Evolutionary conservation across 1,140 invertebrate genomes (phyloP).

Genomic region (Anadara kagoshimensis): DNA sequence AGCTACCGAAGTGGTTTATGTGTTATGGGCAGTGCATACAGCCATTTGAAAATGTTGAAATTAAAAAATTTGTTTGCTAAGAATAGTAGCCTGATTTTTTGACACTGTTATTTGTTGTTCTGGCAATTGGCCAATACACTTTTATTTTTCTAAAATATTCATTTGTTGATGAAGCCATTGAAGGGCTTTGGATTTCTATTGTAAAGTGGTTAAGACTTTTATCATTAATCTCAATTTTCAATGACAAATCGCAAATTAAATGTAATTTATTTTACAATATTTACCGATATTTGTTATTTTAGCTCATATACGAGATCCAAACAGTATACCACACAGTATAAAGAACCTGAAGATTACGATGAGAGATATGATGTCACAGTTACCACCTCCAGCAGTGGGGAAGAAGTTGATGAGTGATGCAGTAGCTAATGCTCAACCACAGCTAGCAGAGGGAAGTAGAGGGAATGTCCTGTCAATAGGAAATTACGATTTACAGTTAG

Average conservation of each 20-base stretch:
- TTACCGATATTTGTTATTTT: slow-evolving; percentile 21
- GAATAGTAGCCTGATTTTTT: too few species aligned
- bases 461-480: slow-evolving; percentile 67
- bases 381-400: slow-evolving; percentile 87
- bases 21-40: too few species aligned
- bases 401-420: slow-evolving; percentile 91
- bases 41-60: too few species aligned
- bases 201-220: neutral
- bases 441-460: slow-evolving; percentile 73
- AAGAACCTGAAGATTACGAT: slow-evolving; percentile 87
- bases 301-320: slow-evolving; percentile 87
- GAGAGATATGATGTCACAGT: slow-evolving; percentile 86
- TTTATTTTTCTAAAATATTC: neutral
- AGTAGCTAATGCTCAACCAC: slow-evolving; percentile 82
- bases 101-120: too few species aligned
- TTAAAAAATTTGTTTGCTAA: too few species aligned
- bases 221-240: neutral
- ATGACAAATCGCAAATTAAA: neutral
- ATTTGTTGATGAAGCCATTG: neutral
- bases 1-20: too few species aligned
- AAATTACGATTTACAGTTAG: slow-evolving; percentile 70
- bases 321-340: slow-evolving; percentile 82
- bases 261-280: neutral
- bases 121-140: too few species aligned
- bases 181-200: neutral